A percentile compares a stretch with the other conserved stretches of the same genome.
Conservation (phyloP, 2,888 invertebrate species). For the Lysandra coridon region DNA sequence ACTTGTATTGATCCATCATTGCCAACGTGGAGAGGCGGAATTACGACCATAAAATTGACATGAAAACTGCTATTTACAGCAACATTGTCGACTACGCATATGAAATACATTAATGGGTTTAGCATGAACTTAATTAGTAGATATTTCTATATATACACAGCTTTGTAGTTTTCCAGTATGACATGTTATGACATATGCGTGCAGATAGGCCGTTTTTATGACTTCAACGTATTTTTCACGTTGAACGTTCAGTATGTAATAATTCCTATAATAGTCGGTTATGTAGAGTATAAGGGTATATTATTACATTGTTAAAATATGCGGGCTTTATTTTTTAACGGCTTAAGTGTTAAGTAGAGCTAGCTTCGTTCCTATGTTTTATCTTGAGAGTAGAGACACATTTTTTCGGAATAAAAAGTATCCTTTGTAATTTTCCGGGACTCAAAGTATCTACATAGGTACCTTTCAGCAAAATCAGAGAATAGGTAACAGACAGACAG, state of each 20-base stretch:
- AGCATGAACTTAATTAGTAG: background rate
- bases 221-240: constrained; percentile 5
- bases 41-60: background rate
- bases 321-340: background rate
- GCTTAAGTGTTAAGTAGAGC: background rate
- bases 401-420: too few species aligned
- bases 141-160: background rate
- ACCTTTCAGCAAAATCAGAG: too few species aligned
- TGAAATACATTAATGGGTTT: background rate
- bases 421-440: too few species aligned
- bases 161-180: background rate
- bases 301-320: background rate
- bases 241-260: background rate
- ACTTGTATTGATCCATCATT: background rate
- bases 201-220: background rate
- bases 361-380: background rate
- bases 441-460: too few species aligned
- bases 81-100: background rate
- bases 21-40: background rate
- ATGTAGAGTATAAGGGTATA: background rate
- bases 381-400: background rate
- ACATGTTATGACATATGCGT: constrained; percentile 5
- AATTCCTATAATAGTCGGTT: background rate
- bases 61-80: background rate
- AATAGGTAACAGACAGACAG: too few species aligned